A percentile compares a stretch with the other conserved stretches of the same genome.
Evolutionary conservation across 2,888 invertebrate species (phyloP).

Genomic region (Elmis aenea): DNA sequence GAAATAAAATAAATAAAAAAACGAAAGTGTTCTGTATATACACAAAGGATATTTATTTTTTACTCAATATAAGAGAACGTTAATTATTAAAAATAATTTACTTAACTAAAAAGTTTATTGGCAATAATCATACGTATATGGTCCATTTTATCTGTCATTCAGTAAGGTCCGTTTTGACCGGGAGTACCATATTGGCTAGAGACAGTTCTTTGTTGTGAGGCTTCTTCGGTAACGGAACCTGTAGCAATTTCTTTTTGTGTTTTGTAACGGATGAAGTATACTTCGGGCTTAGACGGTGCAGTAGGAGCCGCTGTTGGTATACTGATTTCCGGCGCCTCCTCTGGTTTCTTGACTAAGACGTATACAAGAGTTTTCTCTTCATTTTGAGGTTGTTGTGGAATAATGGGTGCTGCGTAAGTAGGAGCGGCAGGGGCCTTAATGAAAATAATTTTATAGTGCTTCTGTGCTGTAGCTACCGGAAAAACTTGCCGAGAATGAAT

Average conservation of each 20-base stretch:
- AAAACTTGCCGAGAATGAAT: conserved; percentile 58
- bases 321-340: conserved; percentile 74
- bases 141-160: no score
- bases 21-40: no score
- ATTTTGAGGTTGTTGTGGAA: conserved; percentile 74
- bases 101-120: no score
- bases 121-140: no score
- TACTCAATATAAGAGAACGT: no score
- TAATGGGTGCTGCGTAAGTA: conserved; percentile 70
- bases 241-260: conserved; percentile 56
- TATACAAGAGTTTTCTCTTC: conserved; percentile 86
- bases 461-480: conserved; percentile 66
- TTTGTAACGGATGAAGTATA: conserved; percentile 84
- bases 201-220: no score
- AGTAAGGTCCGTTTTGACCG: conserved; percentile 44
- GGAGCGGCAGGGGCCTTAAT: conserved; percentile 80
- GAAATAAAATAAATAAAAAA: no score
- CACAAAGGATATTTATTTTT: no score
- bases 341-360: conserved; percentile 84
- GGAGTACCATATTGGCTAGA: no score
- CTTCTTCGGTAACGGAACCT: no score
- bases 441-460: conserved; percentile 84
- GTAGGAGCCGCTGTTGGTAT: conserved; percentile 75
- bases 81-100: no score
- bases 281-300: conserved; percentile 83